These are phyloP conservation scores for Lemur catta DNA, from an alignment of 2,797 vertebrate genomes.

Conservation along the genomic window DNA sequence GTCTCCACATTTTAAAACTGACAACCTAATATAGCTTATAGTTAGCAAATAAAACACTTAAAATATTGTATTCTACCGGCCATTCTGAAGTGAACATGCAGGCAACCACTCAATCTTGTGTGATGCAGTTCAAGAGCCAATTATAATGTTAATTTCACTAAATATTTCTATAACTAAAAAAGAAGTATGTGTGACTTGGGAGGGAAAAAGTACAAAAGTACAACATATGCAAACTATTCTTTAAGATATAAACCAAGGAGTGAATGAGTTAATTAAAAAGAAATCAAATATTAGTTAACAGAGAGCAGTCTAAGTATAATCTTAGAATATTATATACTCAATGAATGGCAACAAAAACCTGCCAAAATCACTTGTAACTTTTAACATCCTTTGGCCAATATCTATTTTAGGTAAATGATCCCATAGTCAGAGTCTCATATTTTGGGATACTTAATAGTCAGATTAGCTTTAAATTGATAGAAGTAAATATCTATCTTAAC, in stretches of 20 bases:
- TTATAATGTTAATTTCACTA: not conserved
- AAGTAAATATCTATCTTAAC: not conserved
- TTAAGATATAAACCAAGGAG: not conserved
- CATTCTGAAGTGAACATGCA: not conserved
- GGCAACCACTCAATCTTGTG: not conserved
- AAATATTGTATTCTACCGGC: not conserved
- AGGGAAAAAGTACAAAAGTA: not conserved
- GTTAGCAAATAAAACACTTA: slow-evolving; percentile 37
- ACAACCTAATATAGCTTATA: not conserved
- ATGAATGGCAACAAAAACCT: not conserved
- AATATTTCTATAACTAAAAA: not conserved
- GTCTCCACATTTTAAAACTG: not conserved
- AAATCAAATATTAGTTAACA: not conserved
- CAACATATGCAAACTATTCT: not conserved
- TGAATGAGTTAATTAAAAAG: not conserved
- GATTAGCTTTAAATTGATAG: not conserved
- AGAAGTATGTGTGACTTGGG: not conserved
- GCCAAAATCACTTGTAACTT: not conserved
- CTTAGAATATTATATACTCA: not conserved
- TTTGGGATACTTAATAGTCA: not conserved
- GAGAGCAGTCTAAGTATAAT: not conserved
- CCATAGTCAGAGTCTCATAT: not conserved
- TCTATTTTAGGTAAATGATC: not conserved
- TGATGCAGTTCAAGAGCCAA: not conserved
- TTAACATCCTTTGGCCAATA: not conserved